Evolutionary conservation across 2,888 invertebrate genomes (phyloP), one percentile per base, ranked within the genome.

Genomic region (Drosophila subsilvestris): DNA sequence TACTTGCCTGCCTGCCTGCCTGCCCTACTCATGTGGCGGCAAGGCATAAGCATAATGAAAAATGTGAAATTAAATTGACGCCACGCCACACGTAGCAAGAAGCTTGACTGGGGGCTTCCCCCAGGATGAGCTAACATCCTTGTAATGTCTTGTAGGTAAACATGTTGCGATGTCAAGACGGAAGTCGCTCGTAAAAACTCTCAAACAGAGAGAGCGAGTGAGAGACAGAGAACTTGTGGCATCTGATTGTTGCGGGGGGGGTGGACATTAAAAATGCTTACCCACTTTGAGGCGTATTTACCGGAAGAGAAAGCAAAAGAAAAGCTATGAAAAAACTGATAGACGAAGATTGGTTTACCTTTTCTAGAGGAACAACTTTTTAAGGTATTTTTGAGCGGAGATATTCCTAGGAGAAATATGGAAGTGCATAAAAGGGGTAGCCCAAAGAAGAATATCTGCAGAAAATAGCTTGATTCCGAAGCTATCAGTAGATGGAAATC

Each of bases 81-180:
- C 84, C 84, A 75, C 84, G 84, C 73, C 37, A 14, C 37, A 37
- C 37, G 37, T 37, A 37, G 37, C 37, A 14, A 6, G 70, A 68
- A 68, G 72, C 63, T 61, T 55, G 50, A 25, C 3, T 12, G 3
- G 6, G 22, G 14, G 18, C 37, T 37, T 37, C 37, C 37, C 37
- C 37, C 37, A 27, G 49, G 45, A 53, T n/a, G 20, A 63, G 27
- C 74, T 76, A 67, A 72, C 80, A 79, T 70, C 77, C 88, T 69
- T 82, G 86, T 88, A 88, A 83, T 86, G 88, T 86, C 84, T 80
- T 84, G 88, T 88, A 84, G 88, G 88, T 84, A 84, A 88, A 88
- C 84, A 88, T 86, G 86, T 75, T 80, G 80, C 71, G 76, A 69
- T 83, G 80, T 80, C 86, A 78, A 71, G 50, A 60, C 83, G 85